Base-by-base conservation (phyloP, 2,888 invertebrate species). In the Napeogenes sylphis region DNA sequence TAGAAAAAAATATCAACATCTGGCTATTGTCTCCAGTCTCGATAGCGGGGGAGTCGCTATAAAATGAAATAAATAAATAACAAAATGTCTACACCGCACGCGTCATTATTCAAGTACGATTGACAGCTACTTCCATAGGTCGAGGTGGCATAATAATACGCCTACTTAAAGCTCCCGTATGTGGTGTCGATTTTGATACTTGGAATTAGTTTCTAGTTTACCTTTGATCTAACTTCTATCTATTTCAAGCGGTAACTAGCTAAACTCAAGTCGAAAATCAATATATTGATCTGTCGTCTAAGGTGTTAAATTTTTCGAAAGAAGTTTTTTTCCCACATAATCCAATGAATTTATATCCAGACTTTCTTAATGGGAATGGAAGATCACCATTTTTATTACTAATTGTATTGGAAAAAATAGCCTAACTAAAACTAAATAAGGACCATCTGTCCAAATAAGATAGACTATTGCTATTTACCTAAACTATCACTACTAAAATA, bases 61-160 rank as follows among this genome's bases (percentile, higher is more conserved):
- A 77, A 76, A 82, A 81, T 82, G 79, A 83, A 85, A 84, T 85
- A 85, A 87, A 87, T 87, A 84, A 78, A 81, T 80, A 82, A 83
- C 89, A 88, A 87, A 89, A 87, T 81, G 85, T 81, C 82, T 82
- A 80, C 83, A 87, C 90, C 90, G 88, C 90, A 89, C 90, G 85
- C 85, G 83, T 87, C 88, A 87, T 89, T 87, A 89, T 90, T 89
- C 87, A 87, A 82, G 82, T 79, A 73, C 84, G 87, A 89, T 88
- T 89, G 90, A 89, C 90, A 90, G 86, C 81, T 84, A 90, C 89
- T 89, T 89, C 89, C 88, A 85, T 73, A 67, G 78, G 71, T 64
- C 74, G 67, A 70, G 71, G 65, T 67, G 72, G 75, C 75, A 85
- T 84, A 87, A 90, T 85, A 90, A 87, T 89, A 89, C 89, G 89